A percentile compares a stretch with the other conserved stretches of the same genome.
Conservation (phyloP, 1,140 invertebrate genomes). For the Aleiodes sp. region DNA sequence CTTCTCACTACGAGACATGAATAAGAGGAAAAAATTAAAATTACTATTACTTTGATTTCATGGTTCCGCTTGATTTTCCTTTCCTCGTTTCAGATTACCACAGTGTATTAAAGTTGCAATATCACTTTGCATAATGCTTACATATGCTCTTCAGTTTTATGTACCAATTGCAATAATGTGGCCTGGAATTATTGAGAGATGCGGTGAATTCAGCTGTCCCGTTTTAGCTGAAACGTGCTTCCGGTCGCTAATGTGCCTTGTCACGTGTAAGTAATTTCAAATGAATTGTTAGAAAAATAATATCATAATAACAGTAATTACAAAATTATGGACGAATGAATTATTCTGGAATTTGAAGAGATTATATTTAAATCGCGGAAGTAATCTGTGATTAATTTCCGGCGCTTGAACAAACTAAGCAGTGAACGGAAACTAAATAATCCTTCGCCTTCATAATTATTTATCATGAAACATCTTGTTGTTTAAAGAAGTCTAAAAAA, state of each 20-base stretch:
- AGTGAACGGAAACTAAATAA: no score
- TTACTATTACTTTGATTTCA: neutral
- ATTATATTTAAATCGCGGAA: no score
- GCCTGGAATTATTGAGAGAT: conserved; percentile 64
- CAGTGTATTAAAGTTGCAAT: conserved; percentile 74
- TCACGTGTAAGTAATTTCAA: conserved; percentile 77
- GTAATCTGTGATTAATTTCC: no score
- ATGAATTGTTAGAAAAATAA: neutral
- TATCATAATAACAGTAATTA: neutral
- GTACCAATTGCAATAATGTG: conserved; percentile 78
- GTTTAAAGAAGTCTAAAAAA: no score
- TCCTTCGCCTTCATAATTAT: no score
- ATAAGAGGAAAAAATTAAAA: neutral
- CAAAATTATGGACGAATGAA: neutral
- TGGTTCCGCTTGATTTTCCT: conserved; percentile 22
- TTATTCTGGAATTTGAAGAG: no score
- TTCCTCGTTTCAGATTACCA: conserved; percentile 62
- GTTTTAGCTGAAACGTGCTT: conserved; percentile 71
- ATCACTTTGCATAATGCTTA: conserved; percentile 78
- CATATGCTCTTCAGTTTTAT: conserved; percentile 89
- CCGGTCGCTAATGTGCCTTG: conserved; percentile 72
- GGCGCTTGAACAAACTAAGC: no score
- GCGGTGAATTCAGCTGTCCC: conserved; percentile 67
- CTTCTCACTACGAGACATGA: neutral
- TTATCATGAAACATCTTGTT: no score